Evolutionary conservation across 2,888 invertebrate genomes (phyloP), one percentile per base, ranked within the genome.

Genomic region (Chrysodeixis includens): DNA sequence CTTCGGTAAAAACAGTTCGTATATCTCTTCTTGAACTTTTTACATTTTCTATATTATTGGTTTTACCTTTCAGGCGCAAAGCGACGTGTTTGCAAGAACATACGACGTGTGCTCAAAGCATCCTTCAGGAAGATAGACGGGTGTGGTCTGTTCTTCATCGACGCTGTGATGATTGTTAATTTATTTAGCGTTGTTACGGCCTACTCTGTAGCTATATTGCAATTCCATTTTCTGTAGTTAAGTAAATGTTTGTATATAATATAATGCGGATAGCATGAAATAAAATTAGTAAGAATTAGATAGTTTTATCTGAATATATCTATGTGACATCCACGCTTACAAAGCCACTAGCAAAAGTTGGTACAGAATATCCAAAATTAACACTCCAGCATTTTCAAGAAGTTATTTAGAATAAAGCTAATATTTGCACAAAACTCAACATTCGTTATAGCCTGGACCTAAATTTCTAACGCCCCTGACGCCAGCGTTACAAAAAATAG

Each of bases 161-260:
- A 68, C 20, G 56, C 52, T 5, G 22, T 8, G 9, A 14, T 60
- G 1, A 18, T 44, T 1, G 12, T 68, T 12, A 7, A n/a, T 1
- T 20, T 68, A 1, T 30, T 56, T 10, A 32, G 26, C 9, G 44
- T 68, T 1, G n/a, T 67, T 1, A 53, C 68, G 12, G 60, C 20
- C 10, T 67, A 68, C 16, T 18, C 44, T 16, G 30, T 68, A 6
- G 60, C 67, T 16, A 18, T 52, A n/a, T 20, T 68, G 14, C 68
- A 68, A 20, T 60, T 68, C 9, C 55, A 35, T 30, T 67, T 67
- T 30, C 51, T 67, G 10, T 67, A 49, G 51, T 40, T n/a, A n/a
- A n/a, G n/a, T n/a, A n/a, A n/a, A n/a, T n/a, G n/a, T n/a, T n/a
- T n/a, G n/a, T n/a, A n/a, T n/a, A n/a, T n/a, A n/a, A n/a, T n/a